phyloP scores from a whole-genome alignment of 1,140 invertebrate species.

The Hydropsyche tenuis region DNA sequence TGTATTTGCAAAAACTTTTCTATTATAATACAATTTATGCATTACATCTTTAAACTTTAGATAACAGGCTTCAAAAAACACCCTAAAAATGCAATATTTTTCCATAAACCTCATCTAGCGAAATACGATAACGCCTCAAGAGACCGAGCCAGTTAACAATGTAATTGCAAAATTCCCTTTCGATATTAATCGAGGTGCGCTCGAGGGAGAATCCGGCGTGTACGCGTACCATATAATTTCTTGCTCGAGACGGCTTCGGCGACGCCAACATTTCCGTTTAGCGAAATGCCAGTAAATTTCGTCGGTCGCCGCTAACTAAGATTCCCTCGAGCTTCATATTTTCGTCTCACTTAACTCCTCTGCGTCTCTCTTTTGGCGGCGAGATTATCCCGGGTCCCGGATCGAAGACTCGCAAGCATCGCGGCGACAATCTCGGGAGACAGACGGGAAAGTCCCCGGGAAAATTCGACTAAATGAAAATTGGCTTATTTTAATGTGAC shows the following conservation, averaged over 20 bases:
- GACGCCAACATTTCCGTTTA: constrained; percentile 27
- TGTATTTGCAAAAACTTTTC: no score
- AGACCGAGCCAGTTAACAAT: constrained; percentile 4
- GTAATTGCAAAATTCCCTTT: constrained; percentile 17
- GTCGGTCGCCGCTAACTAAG: constrained; percentile 22
- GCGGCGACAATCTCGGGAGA: not conserved
- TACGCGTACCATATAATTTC: constrained; percentile 8
- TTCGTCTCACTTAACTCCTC: constrained; percentile 33
- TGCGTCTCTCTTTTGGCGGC: constrained; percentile 15
- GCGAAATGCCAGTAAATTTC: constrained; percentile 34
- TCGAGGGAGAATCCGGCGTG: not conserved
- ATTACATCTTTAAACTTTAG: no score
- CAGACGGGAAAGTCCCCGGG: not conserved
- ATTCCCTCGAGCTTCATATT: constrained; percentile 34
- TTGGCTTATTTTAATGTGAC: constrained; percentile 31
- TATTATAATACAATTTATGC: no score
- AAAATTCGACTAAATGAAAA: constrained; percentile 25
- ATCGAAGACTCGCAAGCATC: constrained; percentile 30
- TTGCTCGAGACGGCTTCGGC: not conserved
- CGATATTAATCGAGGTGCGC: constrained; percentile 20
- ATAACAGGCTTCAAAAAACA: no score
- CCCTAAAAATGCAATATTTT: no score
- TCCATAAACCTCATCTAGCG: no score
- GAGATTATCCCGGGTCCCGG: not conserved
- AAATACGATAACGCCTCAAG: not conserved